phyloP scores from a whole-genome alignment of 1,140 invertebrate genomes.

The Drosophila athabasca region DNA sequence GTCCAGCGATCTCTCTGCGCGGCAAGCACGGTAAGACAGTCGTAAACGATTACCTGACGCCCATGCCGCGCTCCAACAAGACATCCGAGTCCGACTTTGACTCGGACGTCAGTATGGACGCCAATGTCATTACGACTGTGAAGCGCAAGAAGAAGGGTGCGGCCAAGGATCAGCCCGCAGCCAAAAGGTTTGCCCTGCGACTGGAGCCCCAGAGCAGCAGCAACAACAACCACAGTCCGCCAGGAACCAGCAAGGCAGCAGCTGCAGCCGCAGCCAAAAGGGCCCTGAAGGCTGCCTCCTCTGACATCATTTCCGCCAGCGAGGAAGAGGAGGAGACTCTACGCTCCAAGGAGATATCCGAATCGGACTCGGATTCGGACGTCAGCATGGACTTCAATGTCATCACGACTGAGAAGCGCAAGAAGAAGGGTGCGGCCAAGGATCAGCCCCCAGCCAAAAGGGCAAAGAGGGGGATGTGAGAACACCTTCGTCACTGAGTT shows the following conservation, averaged over 20 bases:
- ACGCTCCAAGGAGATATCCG: not conserved
- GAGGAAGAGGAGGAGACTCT: constrained; percentile 75
- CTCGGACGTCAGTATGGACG: constrained; percentile 81
- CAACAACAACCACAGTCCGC: constrained; percentile 54
- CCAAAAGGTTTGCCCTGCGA: not conserved
- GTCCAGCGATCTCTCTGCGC: constrained; percentile 62
- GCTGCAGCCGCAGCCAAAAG: constrained; percentile 13
- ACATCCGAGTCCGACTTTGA: constrained; percentile 83
- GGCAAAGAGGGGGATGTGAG: not conserved
- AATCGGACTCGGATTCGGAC: too few relatives aligned
- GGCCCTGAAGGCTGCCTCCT: constrained; percentile 23
- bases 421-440: too few relatives aligned
- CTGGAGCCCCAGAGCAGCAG: constrained; percentile 41
- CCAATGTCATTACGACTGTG: constrained; percentile 82
- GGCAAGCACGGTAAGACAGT: constrained; percentile 67
- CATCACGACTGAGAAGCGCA: too few relatives aligned
- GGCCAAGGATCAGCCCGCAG: constrained; percentile 7
- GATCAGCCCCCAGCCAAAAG: too few relatives aligned
- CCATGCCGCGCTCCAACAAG: constrained; percentile 70
- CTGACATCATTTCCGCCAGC: constrained; percentile 84
- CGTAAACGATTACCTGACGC: constrained; percentile 75
- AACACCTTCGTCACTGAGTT: constrained; percentile 32
- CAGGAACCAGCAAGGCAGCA: constrained; percentile 33
- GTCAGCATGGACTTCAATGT: too few relatives aligned
- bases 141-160: constrained; percentile 74